Evolutionary conservation across 2,797 vertebrate species (phyloP).

Genomic region (Columba guinea): DNA sequence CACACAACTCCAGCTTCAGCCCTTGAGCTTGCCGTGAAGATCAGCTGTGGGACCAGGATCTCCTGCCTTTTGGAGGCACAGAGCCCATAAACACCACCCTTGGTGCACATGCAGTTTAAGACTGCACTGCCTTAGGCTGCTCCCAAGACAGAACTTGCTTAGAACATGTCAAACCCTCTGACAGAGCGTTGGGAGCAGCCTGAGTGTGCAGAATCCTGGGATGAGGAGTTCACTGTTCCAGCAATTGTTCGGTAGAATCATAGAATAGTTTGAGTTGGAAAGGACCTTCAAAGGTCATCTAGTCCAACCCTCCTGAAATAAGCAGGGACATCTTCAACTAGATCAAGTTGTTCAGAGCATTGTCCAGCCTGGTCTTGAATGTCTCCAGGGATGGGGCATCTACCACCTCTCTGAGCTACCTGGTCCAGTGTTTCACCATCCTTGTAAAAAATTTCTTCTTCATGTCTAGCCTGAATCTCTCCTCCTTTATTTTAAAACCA

Average conservation of each 20-base stretch:
- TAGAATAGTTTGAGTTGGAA: too few species aligned
- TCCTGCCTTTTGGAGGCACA: background rate
- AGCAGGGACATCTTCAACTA: too few species aligned
- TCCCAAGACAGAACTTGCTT: background rate
- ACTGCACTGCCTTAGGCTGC: background rate
- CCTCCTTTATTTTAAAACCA: too few species aligned
- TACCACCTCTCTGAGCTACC: too few species aligned
- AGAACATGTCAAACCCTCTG: background rate
- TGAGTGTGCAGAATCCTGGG: rapidly evolving
- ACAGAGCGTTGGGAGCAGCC: background rate
- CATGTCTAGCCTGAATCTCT: too few species aligned
- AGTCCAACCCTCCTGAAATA: too few species aligned
- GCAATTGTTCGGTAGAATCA: background rate
- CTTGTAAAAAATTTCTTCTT: too few species aligned
- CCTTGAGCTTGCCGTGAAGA: background rate
- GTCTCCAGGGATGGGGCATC: too few species aligned
- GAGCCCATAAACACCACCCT: background rate
- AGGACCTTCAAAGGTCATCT: too few species aligned
- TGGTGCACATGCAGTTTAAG: background rate
- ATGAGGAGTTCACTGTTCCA: background rate
- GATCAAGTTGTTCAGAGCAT: too few species aligned
- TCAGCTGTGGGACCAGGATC: background rate
- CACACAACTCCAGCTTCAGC: background rate
- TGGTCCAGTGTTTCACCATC: too few species aligned
- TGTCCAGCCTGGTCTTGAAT: too few species aligned